phyloP scores from a whole-genome alignment of 1,140 invertebrate species.

The Andrena cerasifolii region DNA sequence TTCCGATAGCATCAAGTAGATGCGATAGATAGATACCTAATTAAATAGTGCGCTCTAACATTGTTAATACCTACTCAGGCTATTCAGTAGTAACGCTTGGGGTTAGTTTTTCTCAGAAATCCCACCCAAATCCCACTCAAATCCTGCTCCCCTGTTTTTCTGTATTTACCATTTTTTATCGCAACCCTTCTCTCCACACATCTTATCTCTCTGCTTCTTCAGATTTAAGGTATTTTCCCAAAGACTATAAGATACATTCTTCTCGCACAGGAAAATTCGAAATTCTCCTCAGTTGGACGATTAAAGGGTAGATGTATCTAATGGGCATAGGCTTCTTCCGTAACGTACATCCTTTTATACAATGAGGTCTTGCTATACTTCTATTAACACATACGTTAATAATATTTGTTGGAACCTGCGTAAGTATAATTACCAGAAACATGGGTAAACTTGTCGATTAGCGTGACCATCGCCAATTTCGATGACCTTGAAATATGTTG shows the following conservation, averaged over 20 bases:
- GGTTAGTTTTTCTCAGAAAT: neutral
- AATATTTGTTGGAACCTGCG: conserved; percentile 28
- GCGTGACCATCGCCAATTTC: no score
- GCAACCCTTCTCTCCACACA: neutral
- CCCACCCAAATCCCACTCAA: neutral
- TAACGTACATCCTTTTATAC: conserved; percentile 28
- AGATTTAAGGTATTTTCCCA: no score
- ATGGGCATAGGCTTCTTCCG: conserved; percentile 21
- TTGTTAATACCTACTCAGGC: neutral
- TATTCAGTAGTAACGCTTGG: neutral
- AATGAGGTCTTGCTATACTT: conserved; percentile 48
- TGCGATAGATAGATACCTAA: conserved; percentile 17
- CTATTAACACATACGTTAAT: conserved; percentile 16
- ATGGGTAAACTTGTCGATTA: no score
- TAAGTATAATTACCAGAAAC: conserved; percentile 24
- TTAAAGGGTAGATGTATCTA: conserved; percentile 25
- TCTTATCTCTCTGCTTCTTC: neutral
- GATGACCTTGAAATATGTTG: no score
- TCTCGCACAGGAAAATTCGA: conserved; percentile 40
- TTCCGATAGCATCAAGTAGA: conserved; percentile 26
- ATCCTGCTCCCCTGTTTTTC: neutral
- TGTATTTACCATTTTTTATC: neutral
- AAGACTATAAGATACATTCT: neutral
- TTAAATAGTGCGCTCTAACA: conserved; percentile 15
- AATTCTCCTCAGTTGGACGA: conserved; percentile 16